Evolutionary conservation across 2,888 invertebrate species (phyloP).

Genomic region (Archips crataeganus): DNA sequence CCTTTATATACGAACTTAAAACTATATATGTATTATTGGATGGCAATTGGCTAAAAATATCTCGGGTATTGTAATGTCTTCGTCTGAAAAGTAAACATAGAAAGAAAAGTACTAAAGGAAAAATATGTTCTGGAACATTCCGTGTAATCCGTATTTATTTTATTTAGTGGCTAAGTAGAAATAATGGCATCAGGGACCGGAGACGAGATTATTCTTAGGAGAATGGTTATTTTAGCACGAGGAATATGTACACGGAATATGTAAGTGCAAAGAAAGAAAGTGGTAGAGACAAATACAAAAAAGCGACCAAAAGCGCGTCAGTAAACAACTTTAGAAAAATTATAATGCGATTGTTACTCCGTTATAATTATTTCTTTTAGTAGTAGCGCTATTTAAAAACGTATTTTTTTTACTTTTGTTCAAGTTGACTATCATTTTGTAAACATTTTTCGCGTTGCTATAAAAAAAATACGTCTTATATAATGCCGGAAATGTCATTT

Average conservation of each 20-base stretch:
- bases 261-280: background rate
- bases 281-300: background rate
- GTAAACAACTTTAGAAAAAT: too few species aligned
- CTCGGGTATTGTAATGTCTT: slow-evolving; percentile 24
- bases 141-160: slow-evolving; percentile 68
- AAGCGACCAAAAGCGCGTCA: background rate
- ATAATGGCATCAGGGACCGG: slow-evolving; percentile 56
- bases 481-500: too few species aligned
- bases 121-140: slow-evolving; percentile 48
- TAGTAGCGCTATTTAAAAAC: too few species aligned
- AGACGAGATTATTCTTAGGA: slow-evolving; percentile 58
- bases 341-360: background rate
- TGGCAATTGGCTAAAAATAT: background rate
- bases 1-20: too few species aligned
- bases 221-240: slow-evolving; percentile 46
- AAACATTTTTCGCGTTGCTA: too few species aligned
- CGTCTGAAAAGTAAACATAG: slow-evolving; percentile 8
- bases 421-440: too few species aligned
- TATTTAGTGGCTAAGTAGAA: slow-evolving; percentile 68
- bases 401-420: too few species aligned
- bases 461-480: too few species aligned
- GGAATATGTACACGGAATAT: slow-evolving; percentile 13
- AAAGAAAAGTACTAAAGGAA: slow-evolving; percentile 49
- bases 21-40: background rate
- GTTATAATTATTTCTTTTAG: background rate